A percentile compares a stretch with the other conserved stretches of the same genome.
phyloP scores from a whole-genome alignment of 2,113 vertebrate genomes.

The Tautogolabrus adspersus region DNA sequence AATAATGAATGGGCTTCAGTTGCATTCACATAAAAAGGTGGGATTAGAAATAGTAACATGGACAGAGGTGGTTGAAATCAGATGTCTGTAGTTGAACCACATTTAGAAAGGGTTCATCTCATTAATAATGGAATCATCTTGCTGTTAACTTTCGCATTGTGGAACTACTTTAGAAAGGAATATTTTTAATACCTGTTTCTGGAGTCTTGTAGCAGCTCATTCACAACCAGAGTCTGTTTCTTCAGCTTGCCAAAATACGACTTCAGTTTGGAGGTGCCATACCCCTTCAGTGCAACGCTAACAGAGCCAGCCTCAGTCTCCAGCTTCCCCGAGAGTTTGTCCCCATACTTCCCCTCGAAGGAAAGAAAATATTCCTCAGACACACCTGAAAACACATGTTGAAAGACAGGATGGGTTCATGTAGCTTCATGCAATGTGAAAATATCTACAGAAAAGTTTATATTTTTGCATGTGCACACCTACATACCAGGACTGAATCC shows the following conservation, averaged over 20 bases:
- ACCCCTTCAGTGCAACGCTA: slow-evolving; percentile 76
- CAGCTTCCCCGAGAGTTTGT: slow-evolving; percentile 74
- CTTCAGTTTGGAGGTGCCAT: slow-evolving; percentile 80
- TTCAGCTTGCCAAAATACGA: slow-evolving; percentile 88
- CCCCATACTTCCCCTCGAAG: slow-evolving; percentile 84
- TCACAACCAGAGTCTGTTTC: slow-evolving; percentile 90
- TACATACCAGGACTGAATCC: slow-evolving; percentile 85
- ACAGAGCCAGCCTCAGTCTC: slow-evolving; percentile 71
- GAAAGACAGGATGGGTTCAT: background rate
- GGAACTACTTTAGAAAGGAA: background rate
- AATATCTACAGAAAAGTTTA: background rate
- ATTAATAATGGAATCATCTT: background rate
- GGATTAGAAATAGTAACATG: background rate
- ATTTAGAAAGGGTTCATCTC: background rate
- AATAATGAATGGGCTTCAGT: background rate
- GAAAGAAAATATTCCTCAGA: slow-evolving; percentile 87
- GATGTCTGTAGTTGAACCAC: background rate
- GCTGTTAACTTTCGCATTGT: background rate
- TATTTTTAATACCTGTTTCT: slow-evolving; percentile 80
- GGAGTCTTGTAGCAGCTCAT: slow-evolving; percentile 85
- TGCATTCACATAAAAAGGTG: background rate
- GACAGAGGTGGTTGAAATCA: background rate
- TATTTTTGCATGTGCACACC: background rate
- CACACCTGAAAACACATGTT: slow-evolving; percentile 79
- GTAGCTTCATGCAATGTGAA: background rate